Base-by-base conservation (phyloP, 2,888 invertebrate species). In the Rhorus exstirpatorius region DNA sequence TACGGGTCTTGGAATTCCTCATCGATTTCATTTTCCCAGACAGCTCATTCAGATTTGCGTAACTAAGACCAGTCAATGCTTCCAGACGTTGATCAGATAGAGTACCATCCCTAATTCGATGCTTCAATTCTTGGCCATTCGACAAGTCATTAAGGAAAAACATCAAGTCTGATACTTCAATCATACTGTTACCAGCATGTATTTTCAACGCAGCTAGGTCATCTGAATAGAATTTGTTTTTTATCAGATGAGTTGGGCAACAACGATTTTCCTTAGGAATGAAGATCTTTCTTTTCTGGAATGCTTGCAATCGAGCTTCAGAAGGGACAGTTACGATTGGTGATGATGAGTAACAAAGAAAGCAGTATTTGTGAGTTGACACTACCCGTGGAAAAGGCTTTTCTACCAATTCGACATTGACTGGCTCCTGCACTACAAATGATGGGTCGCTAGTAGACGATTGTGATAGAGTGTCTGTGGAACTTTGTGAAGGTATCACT, bases 341-440 rank as follows among this genome's bases (percentile, higher is more conserved):
- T 58, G 51, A 38, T 61, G 61, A 38, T n/a, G 24, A 44, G 12
- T 24, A 7, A 49, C 77, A 77, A 26, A 77, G 31, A 19, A 35
- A 77, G 26, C 68, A 68, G 21, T 76, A 55, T 68, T 68, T 77
- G 60, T 77, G 68, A 58, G 68, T 46, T 38, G 77, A 26, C 21
- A 35, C 53, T 19, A 58, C 49, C 3, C 60, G n/a, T 14, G 53
- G 53, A 21, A 75, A 26, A 1, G 49, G 19, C 49, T 61, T 61
- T 63, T 63, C 60, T 31, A 63, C 24, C 46, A 49, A 74, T 44
- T 55, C 21, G 2, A 58, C 31, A 31, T 31, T 31, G 31, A 6
- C 31, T 31, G 31, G 31, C 14, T 41, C 55, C 41, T 71, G 24
- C n/a, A 14, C 19, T 14, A 70, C 14, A 70, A 31, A 53, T 10